Conservation (phyloP, 1,140 invertebrate genomes). For the Trichomalopsis sarcophagae region DNA sequence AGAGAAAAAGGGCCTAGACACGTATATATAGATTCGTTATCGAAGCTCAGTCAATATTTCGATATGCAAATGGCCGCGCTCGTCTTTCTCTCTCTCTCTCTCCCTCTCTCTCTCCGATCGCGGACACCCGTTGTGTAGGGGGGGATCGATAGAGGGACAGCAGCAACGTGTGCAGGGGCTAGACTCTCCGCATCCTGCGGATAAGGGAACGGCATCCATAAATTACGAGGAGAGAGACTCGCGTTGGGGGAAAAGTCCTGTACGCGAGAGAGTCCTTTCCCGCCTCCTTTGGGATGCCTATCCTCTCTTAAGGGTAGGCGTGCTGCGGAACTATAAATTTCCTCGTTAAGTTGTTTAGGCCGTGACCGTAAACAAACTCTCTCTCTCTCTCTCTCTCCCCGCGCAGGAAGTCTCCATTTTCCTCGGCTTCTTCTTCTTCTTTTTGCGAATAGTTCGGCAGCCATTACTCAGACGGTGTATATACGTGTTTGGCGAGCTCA, state of each 20-base stretch:
- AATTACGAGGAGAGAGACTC: constrained; percentile 74
- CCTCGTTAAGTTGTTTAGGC: constrained; percentile 75
- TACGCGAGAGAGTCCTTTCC: constrained; percentile 67
- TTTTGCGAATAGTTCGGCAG: background rate
- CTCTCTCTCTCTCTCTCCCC: background rate
- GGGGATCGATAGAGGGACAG: constrained; percentile 66
- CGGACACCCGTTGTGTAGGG: constrained; percentile 68
- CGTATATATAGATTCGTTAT: constrained; percentile 36
- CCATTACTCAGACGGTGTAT: constrained; percentile 15
- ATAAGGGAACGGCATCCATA: constrained; percentile 75
- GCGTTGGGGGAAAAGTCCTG: constrained; percentile 73
- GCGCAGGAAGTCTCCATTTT: constrained; percentile 33
- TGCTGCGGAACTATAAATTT: constrained; percentile 74
- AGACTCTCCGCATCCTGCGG: constrained; percentile 74
- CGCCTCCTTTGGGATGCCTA: constrained; percentile 41
- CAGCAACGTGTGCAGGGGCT: background rate
- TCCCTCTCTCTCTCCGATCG: background rate
- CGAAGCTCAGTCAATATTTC: constrained; percentile 46
- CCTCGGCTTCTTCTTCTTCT: background rate
- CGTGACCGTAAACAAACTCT: constrained; percentile 48
- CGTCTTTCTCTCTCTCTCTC: constrained; percentile 26
- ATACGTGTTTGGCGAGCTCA: background rate
- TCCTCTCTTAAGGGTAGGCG: constrained; percentile 67
- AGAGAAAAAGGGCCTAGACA: background rate
- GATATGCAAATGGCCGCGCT: constrained; percentile 38